These are phyloP conservation scores for Bubalus kerabau DNA, from an alignment of 2,113 vertebrate species.

Conservation along the genomic window DNA sequence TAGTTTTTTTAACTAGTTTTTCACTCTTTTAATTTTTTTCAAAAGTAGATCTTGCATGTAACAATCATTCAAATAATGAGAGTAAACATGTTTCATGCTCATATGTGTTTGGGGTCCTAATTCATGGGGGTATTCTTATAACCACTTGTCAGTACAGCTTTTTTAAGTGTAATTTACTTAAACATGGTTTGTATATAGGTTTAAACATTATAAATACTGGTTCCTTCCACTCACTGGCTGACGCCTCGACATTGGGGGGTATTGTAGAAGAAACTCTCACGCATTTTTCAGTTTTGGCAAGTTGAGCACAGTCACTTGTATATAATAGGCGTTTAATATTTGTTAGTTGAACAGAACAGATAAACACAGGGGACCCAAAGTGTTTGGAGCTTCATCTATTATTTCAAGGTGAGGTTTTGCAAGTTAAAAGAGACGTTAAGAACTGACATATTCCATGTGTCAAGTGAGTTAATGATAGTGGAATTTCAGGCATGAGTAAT, in stretches of 20 bases:
- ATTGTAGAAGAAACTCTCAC: not conserved
- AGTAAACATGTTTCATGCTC: not conserved
- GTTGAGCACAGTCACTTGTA: not conserved
- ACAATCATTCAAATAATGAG: not conserved
- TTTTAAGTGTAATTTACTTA: not conserved
- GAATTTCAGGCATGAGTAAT: not conserved
- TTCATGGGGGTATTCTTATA: not conserved
- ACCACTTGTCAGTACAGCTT: not conserved
- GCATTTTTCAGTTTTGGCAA: not conserved
- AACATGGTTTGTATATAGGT: not conserved
- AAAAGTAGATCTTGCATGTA: not conserved
- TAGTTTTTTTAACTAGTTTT: not conserved
- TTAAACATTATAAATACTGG: not conserved
- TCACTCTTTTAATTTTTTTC: not conserved
- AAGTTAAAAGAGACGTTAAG: not conserved
- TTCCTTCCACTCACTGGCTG: not conserved
- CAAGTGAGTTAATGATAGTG: not conserved
- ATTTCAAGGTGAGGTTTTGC: not conserved
- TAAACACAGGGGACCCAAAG: not conserved
- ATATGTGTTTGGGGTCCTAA: not conserved
- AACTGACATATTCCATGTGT: not conserved
- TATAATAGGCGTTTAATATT: not conserved
- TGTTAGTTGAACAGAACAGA: not conserved
- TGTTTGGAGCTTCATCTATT: not conserved
- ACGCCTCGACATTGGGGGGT: not conserved